phyloP scores from a whole-genome alignment of 2,888 invertebrate species.

The Anthophora plumipes region DNA sequence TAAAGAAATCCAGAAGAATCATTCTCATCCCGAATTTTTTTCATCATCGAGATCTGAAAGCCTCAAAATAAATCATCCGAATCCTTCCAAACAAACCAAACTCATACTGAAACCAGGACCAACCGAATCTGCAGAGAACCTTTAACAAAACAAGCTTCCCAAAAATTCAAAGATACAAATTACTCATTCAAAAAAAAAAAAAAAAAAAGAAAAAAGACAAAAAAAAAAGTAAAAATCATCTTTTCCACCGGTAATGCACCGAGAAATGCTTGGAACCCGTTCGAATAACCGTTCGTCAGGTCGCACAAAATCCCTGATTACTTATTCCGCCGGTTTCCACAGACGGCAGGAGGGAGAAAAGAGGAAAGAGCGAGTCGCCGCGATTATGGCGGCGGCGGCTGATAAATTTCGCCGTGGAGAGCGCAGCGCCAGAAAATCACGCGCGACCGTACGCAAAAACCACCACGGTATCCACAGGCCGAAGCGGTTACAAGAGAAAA shows the following conservation, averaged over 20 bases:
- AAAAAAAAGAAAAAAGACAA: background rate
- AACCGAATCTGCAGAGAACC: too few species aligned
- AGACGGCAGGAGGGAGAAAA: background rate
- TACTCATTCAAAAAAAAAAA: background rate
- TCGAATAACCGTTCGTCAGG: background rate
- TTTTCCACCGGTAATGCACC: background rate
- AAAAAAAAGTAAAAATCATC: background rate
- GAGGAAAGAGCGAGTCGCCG: background rate
- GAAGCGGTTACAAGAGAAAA: background rate
- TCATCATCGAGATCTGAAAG: too few species aligned
- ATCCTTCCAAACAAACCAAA: background rate
- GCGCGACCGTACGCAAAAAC: background rate
- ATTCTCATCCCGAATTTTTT: too few species aligned
- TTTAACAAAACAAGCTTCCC: too few species aligned
- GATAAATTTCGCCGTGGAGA: slow-evolving; percentile 45
- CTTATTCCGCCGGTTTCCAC: slow-evolving; percentile 24
- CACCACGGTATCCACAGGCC: background rate
- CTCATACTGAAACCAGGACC: too few species aligned
- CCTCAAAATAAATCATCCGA: slow-evolving; percentile 3
- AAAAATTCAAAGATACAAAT: too few species aligned
- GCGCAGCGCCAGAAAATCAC: slow-evolving; percentile 28
- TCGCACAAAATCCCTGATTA: slow-evolving; percentile 12
- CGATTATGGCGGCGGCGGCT: slow-evolving; percentile 44
- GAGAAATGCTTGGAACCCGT: background rate
- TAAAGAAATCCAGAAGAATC: too few species aligned